Conservation (phyloP, 2,113 vertebrate species). For the Fulica atra region DNA sequence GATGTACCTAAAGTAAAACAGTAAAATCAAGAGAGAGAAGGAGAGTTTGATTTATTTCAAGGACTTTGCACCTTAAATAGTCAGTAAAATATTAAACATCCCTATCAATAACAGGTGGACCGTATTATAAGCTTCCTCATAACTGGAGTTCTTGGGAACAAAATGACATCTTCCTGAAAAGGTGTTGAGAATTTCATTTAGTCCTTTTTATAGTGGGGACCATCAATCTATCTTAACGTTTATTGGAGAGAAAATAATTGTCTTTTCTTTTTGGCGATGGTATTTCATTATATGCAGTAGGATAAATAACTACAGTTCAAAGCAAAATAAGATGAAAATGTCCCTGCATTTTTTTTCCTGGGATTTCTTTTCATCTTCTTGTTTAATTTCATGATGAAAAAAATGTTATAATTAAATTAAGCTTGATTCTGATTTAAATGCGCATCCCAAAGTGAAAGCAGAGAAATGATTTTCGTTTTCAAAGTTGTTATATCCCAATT, state of each 20-base stretch:
- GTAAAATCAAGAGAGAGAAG: slow-evolving; percentile 1
- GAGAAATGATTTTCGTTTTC: slow-evolving; percentile 70
- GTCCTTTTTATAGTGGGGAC: neutral
- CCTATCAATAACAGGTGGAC: slow-evolving; percentile 56
- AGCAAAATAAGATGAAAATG: slow-evolving; percentile 47
- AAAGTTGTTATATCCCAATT: slow-evolving; percentile 75
- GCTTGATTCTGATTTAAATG: slow-evolving; percentile 66
- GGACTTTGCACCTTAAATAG: slow-evolving; percentile 54
- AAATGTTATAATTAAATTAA: slow-evolving; percentile 60
- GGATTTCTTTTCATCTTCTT: slow-evolving; percentile 12
- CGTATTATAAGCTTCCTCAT: slow-evolving; percentile 30
- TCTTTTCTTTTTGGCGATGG: slow-evolving; percentile 27
- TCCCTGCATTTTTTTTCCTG: neutral
- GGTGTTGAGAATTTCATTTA: slow-evolving; percentile 45
- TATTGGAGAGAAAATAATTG: slow-evolving; percentile 48
- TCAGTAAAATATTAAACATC: slow-evolving; percentile 62
- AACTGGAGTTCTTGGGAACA: slow-evolving; percentile 29
- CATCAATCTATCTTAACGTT: slow-evolving; percentile 36
- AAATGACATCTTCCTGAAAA: slow-evolving; percentile 49
- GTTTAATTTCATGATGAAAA: slow-evolving; percentile 47
- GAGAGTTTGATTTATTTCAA: slow-evolving; percentile 61
- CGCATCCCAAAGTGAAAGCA: slow-evolving; percentile 64
- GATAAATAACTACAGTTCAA: slow-evolving; percentile 50
- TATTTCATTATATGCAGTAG: slow-evolving; percentile 33
- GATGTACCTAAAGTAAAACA: neutral